phyloP scores from a whole-genome alignment of 2,113 vertebrate genomes.

The Neogale vison region DNA sequence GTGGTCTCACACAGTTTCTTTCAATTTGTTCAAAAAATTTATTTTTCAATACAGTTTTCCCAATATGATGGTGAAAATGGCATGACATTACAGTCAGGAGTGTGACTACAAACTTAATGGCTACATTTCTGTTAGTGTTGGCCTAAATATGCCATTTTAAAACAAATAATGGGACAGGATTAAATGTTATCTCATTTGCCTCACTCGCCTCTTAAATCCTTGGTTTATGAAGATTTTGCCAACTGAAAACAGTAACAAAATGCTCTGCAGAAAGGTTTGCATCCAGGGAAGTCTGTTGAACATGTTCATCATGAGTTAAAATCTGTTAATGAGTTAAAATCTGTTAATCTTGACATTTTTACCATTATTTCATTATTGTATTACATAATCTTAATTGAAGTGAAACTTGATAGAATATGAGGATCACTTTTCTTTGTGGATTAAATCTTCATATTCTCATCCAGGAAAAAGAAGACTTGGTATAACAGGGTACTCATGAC shows the following conservation, averaged over 20 bases:
- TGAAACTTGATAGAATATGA: conserved; percentile 52
- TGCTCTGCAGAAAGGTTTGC: conserved; percentile 57
- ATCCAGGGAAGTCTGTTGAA: conserved; percentile 47
- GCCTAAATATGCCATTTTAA: conserved; percentile 62
- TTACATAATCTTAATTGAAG: conserved; percentile 60
- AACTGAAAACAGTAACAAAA: conserved; percentile 61
- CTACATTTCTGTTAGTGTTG: conserved; percentile 49
- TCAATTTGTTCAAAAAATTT: conserved; percentile 65
- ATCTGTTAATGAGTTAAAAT: conserved; percentile 64
- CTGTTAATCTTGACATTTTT: conserved; percentile 55
- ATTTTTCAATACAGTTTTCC: conserved; percentile 64
- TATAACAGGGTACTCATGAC: neutral
- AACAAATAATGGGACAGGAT: conserved; percentile 31
- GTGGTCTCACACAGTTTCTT: conserved; percentile 58
- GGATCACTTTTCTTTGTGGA: conserved; percentile 45
- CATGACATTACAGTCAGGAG: conserved; percentile 39
- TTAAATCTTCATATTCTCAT: conserved; percentile 35
- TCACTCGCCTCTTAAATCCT: conserved; percentile 66
- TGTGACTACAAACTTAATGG: conserved; percentile 24
- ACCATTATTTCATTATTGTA: conserved; percentile 16
- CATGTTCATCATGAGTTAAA: conserved; percentile 47
- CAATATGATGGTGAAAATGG: conserved; percentile 51
- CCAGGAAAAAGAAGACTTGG: conserved; percentile 14
- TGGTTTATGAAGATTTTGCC: conserved; percentile 72
- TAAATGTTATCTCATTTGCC: conserved; percentile 72